phyloP scores from a whole-genome alignment of 2,113 vertebrate species.

The Sigmodon hispidus region DNA sequence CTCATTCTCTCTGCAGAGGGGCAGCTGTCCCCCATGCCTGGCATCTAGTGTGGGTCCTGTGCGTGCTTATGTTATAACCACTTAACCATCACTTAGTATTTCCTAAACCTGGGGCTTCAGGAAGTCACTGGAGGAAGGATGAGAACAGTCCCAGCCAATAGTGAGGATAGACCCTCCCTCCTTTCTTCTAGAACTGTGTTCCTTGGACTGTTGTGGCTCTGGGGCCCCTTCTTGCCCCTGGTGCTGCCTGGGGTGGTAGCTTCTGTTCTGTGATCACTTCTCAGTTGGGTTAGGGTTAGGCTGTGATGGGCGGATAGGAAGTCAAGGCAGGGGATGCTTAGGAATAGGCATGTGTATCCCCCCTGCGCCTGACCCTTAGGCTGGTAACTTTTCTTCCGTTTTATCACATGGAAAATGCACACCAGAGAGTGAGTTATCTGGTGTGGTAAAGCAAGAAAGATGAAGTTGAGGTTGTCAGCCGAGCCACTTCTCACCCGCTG shows the following conservation, averaged over 20 bases:
- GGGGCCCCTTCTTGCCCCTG: background rate
- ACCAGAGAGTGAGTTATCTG: background rate
- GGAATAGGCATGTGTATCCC: background rate
- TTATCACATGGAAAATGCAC: too few relatives aligned
- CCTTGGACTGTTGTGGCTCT: background rate
- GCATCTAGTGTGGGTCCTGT: accelerated
- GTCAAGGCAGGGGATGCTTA: background rate
- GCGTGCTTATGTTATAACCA: background rate
- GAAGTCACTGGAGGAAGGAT: background rate
- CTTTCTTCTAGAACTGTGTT: too few relatives aligned
- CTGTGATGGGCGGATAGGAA: background rate
- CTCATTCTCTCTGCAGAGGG: background rate
- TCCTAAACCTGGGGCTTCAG: background rate
- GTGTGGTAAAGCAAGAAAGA: background rate
- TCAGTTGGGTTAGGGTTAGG: background rate
- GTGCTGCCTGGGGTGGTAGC: background rate
- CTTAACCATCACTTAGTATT: background rate
- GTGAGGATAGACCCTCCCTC: background rate
- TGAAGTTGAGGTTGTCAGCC: background rate
- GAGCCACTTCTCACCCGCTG: too few relatives aligned
- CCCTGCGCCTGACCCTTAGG: background rate
- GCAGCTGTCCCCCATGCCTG: background rate
- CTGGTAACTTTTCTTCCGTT: background rate
- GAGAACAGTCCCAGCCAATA: too few relatives aligned
- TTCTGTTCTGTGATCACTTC: background rate